phyloP scores from a whole-genome alignment of 1,140 invertebrate species.

The Ganaspis sp. region DNA sequence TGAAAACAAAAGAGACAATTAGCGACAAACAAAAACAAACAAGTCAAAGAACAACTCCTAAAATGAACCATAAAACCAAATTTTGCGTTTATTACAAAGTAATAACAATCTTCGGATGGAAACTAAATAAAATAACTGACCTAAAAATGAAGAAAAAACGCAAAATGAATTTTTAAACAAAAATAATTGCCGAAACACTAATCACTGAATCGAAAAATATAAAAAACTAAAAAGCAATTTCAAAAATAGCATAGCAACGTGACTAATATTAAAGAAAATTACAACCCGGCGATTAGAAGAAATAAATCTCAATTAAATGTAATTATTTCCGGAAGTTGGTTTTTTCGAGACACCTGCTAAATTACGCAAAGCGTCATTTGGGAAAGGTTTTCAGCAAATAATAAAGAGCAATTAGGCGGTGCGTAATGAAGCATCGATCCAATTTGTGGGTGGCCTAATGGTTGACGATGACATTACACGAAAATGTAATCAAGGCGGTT shows the following conservation, averaged over 20 bases:
- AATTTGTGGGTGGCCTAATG: slow-evolving; percentile 65
- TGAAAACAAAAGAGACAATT: slow-evolving; percentile 55
- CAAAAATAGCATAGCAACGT: too few species aligned
- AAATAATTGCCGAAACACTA: too few species aligned
- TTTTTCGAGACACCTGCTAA: slow-evolving; percentile 9
- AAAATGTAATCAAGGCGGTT: slow-evolving; percentile 74
- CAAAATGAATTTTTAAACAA: too few species aligned
- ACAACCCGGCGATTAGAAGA: neutral
- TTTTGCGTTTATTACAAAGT: too few species aligned
- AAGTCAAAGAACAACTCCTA: too few species aligned
- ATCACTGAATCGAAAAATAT: too few species aligned
- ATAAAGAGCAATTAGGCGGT: slow-evolving; percentile 66
- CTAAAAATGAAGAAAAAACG: too few species aligned
- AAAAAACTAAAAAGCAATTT: too few species aligned
- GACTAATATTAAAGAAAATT: too few species aligned
- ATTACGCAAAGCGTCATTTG: slow-evolving; percentile 25
- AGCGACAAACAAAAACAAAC: slow-evolving; percentile 40
- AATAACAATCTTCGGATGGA: too few species aligned
- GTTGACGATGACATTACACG: slow-evolving; percentile 71
- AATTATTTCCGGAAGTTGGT: slow-evolving; percentile 14
- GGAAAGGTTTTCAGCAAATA: slow-evolving; percentile 27
- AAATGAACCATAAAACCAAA: too few species aligned
- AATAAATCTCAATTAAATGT: slow-evolving; percentile 14
- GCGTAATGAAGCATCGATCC: slow-evolving; percentile 68
- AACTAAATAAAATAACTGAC: too few species aligned